These are phyloP conservation scores for Epirrhoe tristata DNA, from an alignment of 2,888 invertebrate species.

Conservation along the genomic window DNA sequence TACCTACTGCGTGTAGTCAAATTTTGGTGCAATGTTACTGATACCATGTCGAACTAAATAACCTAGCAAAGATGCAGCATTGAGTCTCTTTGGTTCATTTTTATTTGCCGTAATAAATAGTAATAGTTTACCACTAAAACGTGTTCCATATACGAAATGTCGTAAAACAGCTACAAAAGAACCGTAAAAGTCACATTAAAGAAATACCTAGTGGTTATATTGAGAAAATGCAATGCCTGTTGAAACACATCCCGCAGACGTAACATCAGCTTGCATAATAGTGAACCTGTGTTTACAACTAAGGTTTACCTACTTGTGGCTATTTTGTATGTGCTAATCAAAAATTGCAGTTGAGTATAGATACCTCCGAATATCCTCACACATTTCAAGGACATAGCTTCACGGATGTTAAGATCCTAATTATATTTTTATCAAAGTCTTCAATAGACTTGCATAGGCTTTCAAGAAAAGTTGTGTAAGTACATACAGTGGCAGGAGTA, in stretches of 20 bases:
- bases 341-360: too few species aligned
- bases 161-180: conserved; percentile 35
- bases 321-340: background rate
- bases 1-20: too few species aligned
- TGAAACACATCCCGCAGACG: conserved; percentile 3
- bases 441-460: too few species aligned
- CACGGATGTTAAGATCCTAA: too few species aligned
- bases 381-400: too few species aligned
- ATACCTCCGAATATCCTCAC: too few species aligned
- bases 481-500: too few species aligned
- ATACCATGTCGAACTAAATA: background rate
- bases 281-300: background rate
- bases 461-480: too few species aligned
- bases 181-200: conserved; percentile 37
- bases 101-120: background rate
- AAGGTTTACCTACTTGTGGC: background rate
- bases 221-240: conserved; percentile 34
- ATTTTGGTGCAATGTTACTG: too few species aligned
- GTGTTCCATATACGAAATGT: conserved; percentile 15
- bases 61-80: background rate
- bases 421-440: too few species aligned
- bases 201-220: conserved; percentile 29
- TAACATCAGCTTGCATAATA: background rate
- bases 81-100: conserved; percentile 19
- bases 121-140: conserved; percentile 19